Conservation (phyloP, 1,140 invertebrate genomes). For the Sarcophaga peregrina region DNA sequence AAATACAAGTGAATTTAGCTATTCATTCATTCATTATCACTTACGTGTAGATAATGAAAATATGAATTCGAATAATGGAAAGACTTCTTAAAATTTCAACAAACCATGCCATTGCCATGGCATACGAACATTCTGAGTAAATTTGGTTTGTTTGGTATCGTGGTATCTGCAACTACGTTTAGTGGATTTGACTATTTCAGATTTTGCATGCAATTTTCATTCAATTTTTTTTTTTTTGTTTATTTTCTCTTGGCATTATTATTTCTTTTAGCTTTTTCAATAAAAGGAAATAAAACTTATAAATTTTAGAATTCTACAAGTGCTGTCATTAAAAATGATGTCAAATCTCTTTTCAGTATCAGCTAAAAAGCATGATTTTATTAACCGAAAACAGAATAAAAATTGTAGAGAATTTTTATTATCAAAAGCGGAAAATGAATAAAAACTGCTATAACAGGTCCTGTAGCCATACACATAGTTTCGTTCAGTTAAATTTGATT, state of each 20-base stretch:
- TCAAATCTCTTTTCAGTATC: conserved; percentile 10
- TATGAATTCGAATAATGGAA: no score
- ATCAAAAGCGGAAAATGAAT: not conserved
- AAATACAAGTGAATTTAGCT: no score
- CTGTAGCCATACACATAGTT: not conserved
- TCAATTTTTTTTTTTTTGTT: no score
- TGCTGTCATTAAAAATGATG: conserved; percentile 17
- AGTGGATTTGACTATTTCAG: no score
- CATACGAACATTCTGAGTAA: not conserved
- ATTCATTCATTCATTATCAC: not conserved
- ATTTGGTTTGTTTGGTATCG: not conserved
- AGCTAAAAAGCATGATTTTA: not conserved
- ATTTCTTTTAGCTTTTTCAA: no score
- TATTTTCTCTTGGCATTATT: no score
- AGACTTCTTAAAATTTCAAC: no score
- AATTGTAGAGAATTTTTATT: not conserved
- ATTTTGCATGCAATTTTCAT: no score
- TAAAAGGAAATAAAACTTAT: conserved; percentile 4
- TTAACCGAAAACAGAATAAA: not conserved
- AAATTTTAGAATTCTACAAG: conserved; percentile 15
- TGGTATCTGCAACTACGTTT: not conserved
- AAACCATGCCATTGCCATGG: no score
- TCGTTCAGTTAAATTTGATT: not conserved
- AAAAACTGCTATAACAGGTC: not conserved
- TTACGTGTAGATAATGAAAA: not conserved